Evolutionary conservation across 2,797 vertebrate species (phyloP).

Genomic region (Argentina silus): DNA sequence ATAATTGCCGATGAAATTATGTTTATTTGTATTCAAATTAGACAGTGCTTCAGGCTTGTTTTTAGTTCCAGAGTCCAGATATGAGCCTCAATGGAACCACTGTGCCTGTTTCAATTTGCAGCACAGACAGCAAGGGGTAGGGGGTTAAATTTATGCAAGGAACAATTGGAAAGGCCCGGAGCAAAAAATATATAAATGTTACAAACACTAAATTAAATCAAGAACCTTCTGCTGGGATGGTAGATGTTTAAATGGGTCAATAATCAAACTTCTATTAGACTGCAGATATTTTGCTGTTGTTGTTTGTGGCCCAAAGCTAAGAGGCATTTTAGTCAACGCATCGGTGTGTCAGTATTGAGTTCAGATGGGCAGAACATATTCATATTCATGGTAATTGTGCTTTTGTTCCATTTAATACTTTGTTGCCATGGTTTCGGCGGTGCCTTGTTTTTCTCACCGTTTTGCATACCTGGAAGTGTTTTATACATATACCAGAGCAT

Average conservation of each 20-base stretch:
- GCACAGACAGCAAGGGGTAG: constrained; percentile 5
- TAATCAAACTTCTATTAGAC: not conserved
- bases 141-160: constrained; percentile 12
- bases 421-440: constrained; percentile 62
- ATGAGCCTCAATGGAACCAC: constrained; percentile 16
- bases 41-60: constrained; percentile 20
- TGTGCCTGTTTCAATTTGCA: constrained; percentile 16
- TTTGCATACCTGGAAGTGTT: not conserved
- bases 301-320: not conserved
- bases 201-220: not conserved
- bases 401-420: too few relatives aligned
- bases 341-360: not conserved
- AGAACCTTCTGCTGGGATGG: not conserved
- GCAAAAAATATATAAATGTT: not conserved
- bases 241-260: not conserved
- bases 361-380: not conserved
- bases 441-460: constrained; percentile 17
- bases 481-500: not conserved
- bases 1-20: constrained; percentile 22
- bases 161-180: not conserved
- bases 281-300: not conserved
- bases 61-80: constrained; percentile 13
- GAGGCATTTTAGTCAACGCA: not conserved
- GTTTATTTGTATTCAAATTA: constrained; percentile 25
- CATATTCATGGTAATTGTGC: not conserved